Conservation (phyloP, 2,113 vertebrate genomes). For the Oncorhynchus mykiss region DNA sequence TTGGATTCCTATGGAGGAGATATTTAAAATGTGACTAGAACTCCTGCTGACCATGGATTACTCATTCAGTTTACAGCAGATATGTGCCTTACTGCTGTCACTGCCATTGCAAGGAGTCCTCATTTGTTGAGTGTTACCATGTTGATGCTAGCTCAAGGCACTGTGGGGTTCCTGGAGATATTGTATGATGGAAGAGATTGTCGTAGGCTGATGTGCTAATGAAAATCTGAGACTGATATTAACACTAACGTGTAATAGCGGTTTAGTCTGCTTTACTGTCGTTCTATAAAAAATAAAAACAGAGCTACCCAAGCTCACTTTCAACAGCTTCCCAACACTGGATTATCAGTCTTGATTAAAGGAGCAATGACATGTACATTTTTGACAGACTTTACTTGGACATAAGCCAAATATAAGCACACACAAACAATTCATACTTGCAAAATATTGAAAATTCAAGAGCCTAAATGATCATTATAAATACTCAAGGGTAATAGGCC, state of each 20-base stretch:
- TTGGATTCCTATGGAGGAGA: slow-evolving; percentile 29
- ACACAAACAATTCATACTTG: slow-evolving; percentile 39
- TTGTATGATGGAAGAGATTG: slow-evolving; percentile 18
- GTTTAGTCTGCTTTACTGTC: not conserved
- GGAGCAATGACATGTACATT: too few species aligned
- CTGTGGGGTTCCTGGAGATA: not conserved
- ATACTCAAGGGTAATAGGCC: slow-evolving; percentile 62
- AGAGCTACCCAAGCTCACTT: too few species aligned
- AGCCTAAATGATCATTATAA: too few species aligned
- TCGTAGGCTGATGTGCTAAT: not conserved
- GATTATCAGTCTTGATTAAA: too few species aligned
- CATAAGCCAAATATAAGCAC: slow-evolving; percentile 18
- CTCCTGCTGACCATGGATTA: slow-evolving; percentile 46
- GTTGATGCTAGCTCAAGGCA: slow-evolving; percentile 30
- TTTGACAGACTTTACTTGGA: not conserved
- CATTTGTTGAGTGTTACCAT: slow-evolving; percentile 17
- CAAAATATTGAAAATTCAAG: slow-evolving; percentile 37
- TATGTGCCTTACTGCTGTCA: slow-evolving; percentile 30
- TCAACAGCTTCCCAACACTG: too few species aligned
- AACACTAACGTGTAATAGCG: not conserved
- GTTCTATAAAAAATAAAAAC: not conserved
- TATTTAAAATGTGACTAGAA: slow-evolving; percentile 46
- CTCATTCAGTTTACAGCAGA: slow-evolving; percentile 50
- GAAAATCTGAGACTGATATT: not conserved
- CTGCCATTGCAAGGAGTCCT: slow-evolving; percentile 2